A percentile compares a stretch with the other conserved stretches of the same genome.
phyloP scores from a whole-genome alignment of 2,888 invertebrate species.

The Leucozona laternaria region DNA sequence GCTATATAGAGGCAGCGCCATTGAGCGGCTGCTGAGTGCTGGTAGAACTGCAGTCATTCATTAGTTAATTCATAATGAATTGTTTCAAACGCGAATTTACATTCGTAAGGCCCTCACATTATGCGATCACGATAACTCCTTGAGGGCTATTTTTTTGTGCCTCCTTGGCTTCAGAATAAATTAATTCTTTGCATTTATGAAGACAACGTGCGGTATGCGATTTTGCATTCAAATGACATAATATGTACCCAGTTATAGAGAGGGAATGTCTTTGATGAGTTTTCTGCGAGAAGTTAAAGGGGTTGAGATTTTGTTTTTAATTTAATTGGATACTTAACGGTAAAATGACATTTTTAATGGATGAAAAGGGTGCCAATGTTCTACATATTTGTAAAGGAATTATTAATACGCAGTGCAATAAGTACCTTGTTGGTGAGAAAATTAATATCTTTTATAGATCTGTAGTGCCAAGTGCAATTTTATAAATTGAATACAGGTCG shows the following conservation, averaged over 20 bases:
- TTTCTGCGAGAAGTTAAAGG: background rate
- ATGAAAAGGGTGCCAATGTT: background rate
- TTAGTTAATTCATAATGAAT: conserved; percentile 69
- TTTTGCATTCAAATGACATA: conserved; percentile 34
- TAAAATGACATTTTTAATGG: conserved; percentile 1
- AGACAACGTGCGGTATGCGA: conserved; percentile 26
- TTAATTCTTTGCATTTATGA: conserved; percentile 53
- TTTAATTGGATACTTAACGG: conserved; percentile 12
- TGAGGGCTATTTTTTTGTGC: background rate
- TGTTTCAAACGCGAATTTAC: conserved; percentile 59
- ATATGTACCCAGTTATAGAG: background rate
- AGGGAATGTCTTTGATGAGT: conserved; percentile 7
- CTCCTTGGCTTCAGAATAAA: conserved; percentile 11
- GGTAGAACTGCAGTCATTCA: conserved; percentile 63
- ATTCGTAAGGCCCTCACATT: conserved; percentile 42
- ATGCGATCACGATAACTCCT: conserved; percentile 45
- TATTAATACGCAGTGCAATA: conserved; percentile 2
- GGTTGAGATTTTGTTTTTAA: conserved; percentile 1
- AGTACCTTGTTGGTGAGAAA: background rate
- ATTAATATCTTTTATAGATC: background rate
- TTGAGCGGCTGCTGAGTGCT: conserved; percentile 11
- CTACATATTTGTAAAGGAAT: background rate
- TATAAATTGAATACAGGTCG: no score
- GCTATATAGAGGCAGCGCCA: background rate
- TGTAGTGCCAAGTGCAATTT: no score